Base-by-base conservation (phyloP, 2,888 invertebrate species). In the Cryptocephalus moraei region DNA sequence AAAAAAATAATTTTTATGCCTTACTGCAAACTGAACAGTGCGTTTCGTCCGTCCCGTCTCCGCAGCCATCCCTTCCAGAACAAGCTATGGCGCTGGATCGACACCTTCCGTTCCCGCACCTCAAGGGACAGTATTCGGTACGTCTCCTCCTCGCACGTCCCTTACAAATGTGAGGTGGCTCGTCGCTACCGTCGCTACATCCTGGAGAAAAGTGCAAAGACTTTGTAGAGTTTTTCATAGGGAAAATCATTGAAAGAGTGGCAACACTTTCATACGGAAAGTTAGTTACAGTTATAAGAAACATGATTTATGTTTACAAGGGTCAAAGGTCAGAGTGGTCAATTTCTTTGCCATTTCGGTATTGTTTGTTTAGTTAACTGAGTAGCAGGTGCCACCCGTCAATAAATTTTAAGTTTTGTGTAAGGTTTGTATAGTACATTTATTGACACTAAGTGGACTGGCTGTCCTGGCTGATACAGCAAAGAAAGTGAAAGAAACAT, bases 1-100 rank as follows among this genome's bases (percentile, higher is more conserved):
- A 6, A 22, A 22, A 22, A 22, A 22, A 6, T 6, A 22, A 22
- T 22, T 22, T 22, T 22, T 22, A 6, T 4, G 3, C 85, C 90
- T 86, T 72, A 92, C 92, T 82, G 73, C 92, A 92, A 54, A 91
- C 85, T 53, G 79, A 77, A 71, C 92, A 93, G 52, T 82, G 81
- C 52, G 79, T 80, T 70, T 93, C 92, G 64, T 92, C 92, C 39
- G 86, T 87, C 57, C 86, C 87, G 74, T 92, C 92, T 8, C 92
- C 92, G 63, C 92, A 92, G 13, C 92, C 92, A 67, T 92, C 91
- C 38, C 86, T 77, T 31, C 92, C 92, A 10, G 90, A 91, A 69
- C 92, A 92, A 3, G 89, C 82, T 51, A 92, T 88, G 0, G 92
- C 91, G 48, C 88, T 87, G 43, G 91, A 90, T 47, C 92, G 77